Conservation (phyloP, 2,888 invertebrate genomes). For the Pseudoips prasinana region DNA sequence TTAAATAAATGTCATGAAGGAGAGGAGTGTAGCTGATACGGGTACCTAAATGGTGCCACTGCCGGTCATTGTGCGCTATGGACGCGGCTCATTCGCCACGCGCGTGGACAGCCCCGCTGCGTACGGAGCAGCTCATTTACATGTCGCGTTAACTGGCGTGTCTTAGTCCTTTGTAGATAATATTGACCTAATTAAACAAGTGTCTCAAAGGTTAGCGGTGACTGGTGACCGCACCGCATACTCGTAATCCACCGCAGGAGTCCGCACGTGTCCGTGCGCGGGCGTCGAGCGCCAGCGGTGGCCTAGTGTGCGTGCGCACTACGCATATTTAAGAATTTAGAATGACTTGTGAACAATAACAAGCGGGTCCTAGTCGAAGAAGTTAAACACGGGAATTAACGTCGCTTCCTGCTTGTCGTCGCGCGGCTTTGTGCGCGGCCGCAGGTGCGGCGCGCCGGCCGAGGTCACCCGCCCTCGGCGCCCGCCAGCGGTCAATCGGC, state of each 20-base stretch:
- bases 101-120: too few species aligned
- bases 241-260: not conserved
- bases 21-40: too few species aligned
- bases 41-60: too few species aligned
- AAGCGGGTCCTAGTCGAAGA: conserved; percentile 25
- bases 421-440: conserved; percentile 30
- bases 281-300: not conserved
- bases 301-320: not conserved
- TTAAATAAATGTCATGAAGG: too few species aligned
- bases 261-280: not conserved
- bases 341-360: conserved; percentile 26
- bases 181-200: not conserved
- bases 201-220: conserved; percentile 1
- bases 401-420: conserved; percentile 30
- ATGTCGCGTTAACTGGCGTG: too few species aligned
- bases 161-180: too few species aligned
- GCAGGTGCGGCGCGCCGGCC: conserved; percentile 25
- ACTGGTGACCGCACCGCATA: not conserved
- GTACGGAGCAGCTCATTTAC: too few species aligned
- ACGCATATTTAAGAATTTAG: conserved; percentile 6
- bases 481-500: conserved; percentile 20
- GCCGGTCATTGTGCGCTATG: too few species aligned
- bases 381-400: conserved; percentile 34
- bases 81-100: too few species aligned
- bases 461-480: conserved; percentile 23